Percentiles rank a stretch among this genome's conserved stretches.
Evolutionary conservation across 2,797 vertebrate species (phyloP).

Genomic region (Arrhamphus sclerolepis): DNA sequence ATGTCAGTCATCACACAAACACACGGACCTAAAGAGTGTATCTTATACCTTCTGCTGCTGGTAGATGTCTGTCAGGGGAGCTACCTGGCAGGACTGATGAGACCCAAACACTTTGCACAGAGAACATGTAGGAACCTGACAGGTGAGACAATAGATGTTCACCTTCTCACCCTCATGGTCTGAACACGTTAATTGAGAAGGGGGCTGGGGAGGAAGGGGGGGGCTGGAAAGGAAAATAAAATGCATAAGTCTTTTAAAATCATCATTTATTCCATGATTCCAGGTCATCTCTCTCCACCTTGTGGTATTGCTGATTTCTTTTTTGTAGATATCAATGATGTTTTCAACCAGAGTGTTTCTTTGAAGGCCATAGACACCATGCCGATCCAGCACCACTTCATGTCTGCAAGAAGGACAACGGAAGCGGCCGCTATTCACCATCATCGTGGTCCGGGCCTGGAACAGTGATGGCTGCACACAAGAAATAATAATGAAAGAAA

Average conservation of each 20-base stretch:
- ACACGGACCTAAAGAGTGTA: background rate
- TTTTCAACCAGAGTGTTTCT: conserved; percentile 86
- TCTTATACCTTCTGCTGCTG: conserved; percentile 78
- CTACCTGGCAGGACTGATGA: conserved; percentile 80
- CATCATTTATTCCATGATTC: too few relatives aligned
- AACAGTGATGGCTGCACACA: conserved; percentile 75
- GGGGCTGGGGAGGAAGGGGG: conserved; percentile 46
- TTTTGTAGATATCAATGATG: conserved; percentile 85
- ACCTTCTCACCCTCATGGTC: conserved; percentile 83
- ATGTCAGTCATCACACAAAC: background rate
- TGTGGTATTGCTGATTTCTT: conserved; percentile 67
- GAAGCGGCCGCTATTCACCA: conserved; percentile 82
- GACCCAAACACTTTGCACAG: conserved; percentile 87
- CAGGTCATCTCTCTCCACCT: conserved; percentile 43
- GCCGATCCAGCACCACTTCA: conserved; percentile 84
- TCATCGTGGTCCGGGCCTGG: conserved; percentile 78
- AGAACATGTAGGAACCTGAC: conserved; percentile 82
- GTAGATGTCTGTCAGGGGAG: conserved; percentile 77
- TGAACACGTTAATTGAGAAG: conserved; percentile 69
- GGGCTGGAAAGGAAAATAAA: conserved; percentile 27
- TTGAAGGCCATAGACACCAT: conserved; percentile 84
- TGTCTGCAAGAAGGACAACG: conserved; percentile 83
- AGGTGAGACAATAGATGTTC: conserved; percentile 85
- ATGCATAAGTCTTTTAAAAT: background rate
- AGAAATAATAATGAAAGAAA: too few relatives aligned